Conservation (phyloP, 1,140 invertebrate genomes). For the Thaumatotibia leucotreta region DNA sequence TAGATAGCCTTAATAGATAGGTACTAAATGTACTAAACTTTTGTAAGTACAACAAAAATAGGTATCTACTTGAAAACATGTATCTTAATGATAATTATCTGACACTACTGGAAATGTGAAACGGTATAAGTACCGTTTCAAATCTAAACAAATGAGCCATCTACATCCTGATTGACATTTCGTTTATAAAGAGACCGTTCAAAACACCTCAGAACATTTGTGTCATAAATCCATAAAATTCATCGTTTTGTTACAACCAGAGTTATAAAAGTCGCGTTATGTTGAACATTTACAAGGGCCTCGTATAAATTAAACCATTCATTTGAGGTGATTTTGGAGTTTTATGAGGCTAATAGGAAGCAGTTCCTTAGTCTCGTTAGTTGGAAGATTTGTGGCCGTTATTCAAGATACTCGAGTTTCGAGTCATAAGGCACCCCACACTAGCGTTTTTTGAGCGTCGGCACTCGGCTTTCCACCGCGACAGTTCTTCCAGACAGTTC, state of each 20-base stretch:
- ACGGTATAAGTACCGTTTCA: background rate
- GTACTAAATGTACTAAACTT: too few relatives aligned
- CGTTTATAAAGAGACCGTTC: background rate
- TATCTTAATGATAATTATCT: background rate
- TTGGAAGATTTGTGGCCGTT: background rate
- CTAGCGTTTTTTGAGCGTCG: too few relatives aligned
- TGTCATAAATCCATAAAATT: background rate
- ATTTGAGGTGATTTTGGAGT: constrained; percentile 1
- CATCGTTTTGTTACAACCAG: background rate
- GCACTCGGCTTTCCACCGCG: too few relatives aligned
- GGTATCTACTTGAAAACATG: background rate
- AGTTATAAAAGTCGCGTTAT: background rate
- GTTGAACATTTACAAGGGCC: background rate
- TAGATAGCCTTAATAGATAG: too few relatives aligned
- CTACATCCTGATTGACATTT: background rate
- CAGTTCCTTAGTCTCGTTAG: background rate
- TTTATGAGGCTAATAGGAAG: background rate
- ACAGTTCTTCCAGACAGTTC: too few relatives aligned
- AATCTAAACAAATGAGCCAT: background rate
- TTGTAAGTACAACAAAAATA: too few relatives aligned
- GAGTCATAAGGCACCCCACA: too few relatives aligned
- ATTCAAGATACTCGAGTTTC: background rate
- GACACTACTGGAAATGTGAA: background rate
- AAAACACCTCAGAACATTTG: background rate
- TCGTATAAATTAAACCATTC: constrained; percentile 1